Evolutionary conservation across 2,888 invertebrate species (phyloP).

Genomic region (Phoronis australis): DNA sequence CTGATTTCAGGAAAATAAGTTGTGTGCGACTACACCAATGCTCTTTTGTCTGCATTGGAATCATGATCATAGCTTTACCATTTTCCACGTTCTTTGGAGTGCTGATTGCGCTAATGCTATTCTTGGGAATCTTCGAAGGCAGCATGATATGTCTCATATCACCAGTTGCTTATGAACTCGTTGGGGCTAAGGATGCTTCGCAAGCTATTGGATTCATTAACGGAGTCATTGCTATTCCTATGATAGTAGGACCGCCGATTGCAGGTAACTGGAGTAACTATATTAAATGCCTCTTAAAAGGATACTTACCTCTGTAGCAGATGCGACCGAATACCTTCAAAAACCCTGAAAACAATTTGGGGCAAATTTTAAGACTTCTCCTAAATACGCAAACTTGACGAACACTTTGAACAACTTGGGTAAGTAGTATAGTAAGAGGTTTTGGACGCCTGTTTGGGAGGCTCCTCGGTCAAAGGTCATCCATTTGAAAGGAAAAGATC

Average conservation of each 20-base stretch:
- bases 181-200: conserved; percentile 74
- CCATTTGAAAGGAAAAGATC: too few relatives aligned
- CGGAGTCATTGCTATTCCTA: conserved; percentile 77
- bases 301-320: too few relatives aligned
- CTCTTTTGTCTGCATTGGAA: conserved; percentile 39
- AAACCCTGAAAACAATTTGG: too few relatives aligned
- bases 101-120: conserved; percentile 67
- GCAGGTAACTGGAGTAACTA: too few relatives aligned
- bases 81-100: conserved; percentile 58
- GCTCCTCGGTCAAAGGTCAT: too few relatives aligned
- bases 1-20: conserved; percentile 72
- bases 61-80: conserved; percentile 42
- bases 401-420: too few relatives aligned
- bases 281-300: too few relatives aligned
- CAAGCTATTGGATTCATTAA: conserved; percentile 88
- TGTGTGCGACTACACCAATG: conserved; percentile 78
- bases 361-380: too few relatives aligned
- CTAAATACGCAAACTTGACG: too few relatives aligned
- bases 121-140: conserved; percentile 87
- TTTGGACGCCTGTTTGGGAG: too few relatives aligned
- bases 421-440: too few relatives aligned
- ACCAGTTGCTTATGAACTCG: conserved; percentile 85
- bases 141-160: conserved; percentile 87
- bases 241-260: conserved; percentile 80
- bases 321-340: too few relatives aligned